Evolutionary conservation across 2,888 invertebrate genomes (phyloP).

Genomic region (Diaphora mendica): DNA sequence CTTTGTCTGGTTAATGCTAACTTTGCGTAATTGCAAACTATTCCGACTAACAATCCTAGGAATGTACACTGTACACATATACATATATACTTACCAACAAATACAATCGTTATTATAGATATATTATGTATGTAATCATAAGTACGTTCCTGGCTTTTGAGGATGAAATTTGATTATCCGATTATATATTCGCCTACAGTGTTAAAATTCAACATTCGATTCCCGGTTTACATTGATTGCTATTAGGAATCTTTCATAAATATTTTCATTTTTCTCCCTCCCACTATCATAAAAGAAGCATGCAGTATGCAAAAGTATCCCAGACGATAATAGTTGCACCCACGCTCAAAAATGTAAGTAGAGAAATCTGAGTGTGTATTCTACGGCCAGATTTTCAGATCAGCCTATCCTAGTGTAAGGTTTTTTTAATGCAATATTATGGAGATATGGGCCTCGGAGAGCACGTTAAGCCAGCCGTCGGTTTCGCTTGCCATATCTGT

Average conservation of each 20-base stretch:
- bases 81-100: neutral
- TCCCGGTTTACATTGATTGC: neutral
- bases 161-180: no score
- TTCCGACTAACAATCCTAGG: conserved; percentile 25
- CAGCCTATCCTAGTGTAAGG: neutral
- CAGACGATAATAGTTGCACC: neutral
- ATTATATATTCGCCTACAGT: no score
- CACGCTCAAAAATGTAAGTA: neutral
- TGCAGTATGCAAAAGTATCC: neutral
- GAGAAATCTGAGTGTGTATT: neutral
- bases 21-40: conserved; percentile 32
- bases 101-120: no score
- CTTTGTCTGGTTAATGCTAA: conserved; percentile 35
- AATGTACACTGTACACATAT: conserved; percentile 20
- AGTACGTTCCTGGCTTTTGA: no score
- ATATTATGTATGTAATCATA: no score
- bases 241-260: neutral
- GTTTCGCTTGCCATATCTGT: no score
- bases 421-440: neutral
- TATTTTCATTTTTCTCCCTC: neutral
- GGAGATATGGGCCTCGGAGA: no score
- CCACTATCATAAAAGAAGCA: neutral
- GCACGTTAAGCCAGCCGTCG: no score
- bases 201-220: neutral
- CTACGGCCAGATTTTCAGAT: no score